phyloP scores from a whole-genome alignment of 2,797 vertebrate genomes.

The Smutsia temminckii region DNA sequence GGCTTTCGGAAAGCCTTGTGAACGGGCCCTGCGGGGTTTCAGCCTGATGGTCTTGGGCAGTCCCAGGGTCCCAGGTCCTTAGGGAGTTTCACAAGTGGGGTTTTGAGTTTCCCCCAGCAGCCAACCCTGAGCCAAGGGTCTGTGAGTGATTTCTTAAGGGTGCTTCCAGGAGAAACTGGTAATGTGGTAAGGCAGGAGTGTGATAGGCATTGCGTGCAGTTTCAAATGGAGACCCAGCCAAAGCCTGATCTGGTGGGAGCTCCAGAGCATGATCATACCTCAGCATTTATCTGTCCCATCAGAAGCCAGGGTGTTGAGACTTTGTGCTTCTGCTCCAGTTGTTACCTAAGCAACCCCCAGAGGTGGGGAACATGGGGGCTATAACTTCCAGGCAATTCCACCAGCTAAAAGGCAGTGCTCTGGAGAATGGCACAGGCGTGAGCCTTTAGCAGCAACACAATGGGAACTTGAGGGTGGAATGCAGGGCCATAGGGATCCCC shows the following conservation, averaged over 20 bases:
- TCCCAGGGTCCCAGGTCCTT: not conserved
- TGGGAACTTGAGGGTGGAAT: too few species aligned
- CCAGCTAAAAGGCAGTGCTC: not conserved
- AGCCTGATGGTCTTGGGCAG: not conserved
- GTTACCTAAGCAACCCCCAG: not conserved
- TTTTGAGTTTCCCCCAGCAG: not conserved
- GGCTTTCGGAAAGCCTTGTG: not conserved
- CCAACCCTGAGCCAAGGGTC: not conserved
- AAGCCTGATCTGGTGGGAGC: not conserved
- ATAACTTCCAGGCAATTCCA: not conserved
- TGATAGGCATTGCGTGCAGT: not conserved
- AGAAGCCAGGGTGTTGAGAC: not conserved
- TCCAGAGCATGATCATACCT: not conserved
- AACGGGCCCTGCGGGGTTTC: not conserved
- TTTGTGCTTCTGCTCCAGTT: not conserved
- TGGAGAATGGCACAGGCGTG: not conserved
- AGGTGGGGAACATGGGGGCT: rapidly evolving
- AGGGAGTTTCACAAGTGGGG: too few species aligned
- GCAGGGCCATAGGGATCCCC: not conserved
- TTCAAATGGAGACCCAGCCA: not conserved
- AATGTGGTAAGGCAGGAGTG: not conserved
- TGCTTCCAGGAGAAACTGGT: not conserved
- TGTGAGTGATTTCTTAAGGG: not conserved
- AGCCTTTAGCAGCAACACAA: not conserved
- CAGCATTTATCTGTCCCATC: not conserved